Evolutionary conservation across 2,113 vertebrate species (phyloP).

Genomic region (Perca flavescens): DNA sequence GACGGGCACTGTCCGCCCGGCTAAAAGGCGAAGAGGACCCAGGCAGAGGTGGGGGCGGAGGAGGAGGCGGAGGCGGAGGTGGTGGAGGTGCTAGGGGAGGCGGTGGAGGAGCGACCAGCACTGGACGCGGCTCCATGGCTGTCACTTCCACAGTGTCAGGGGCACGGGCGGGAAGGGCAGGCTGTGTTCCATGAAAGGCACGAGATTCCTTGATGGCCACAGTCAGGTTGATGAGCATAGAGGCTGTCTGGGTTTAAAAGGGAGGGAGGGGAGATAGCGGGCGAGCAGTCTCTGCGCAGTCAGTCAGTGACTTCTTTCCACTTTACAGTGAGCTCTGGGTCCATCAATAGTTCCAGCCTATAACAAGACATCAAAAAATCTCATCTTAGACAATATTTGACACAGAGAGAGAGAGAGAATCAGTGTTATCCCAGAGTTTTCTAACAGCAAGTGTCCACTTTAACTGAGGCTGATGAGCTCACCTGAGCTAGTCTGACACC

Average conservation of each 20-base stretch:
- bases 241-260: conserved; percentile 36
- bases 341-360: conserved; percentile 40
- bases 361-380: conserved; percentile 30
- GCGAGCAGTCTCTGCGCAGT: conserved; percentile 24
- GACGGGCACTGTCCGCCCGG: conserved; percentile 65
- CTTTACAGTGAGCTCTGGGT: conserved; percentile 14
- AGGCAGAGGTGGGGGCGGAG: conserved; percentile 60
- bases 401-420: conserved; percentile 6
- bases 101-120: conserved; percentile 47
- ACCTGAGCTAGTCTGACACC: conserved; percentile 52
- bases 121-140: conserved; percentile 74
- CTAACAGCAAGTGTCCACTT: conserved; percentile 12
- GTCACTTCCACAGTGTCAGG: conserved; percentile 71
- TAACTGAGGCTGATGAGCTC: conserved; percentile 26
- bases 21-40: conserved; percentile 52
- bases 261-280: not conserved
- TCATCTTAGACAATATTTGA: conserved; percentile 26
- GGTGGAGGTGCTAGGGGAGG: conserved; percentile 59
- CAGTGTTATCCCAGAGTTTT: not conserved
- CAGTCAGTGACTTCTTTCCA: conserved; percentile 15
- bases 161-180: conserved; percentile 34
- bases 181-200: conserved; percentile 80
- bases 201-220: conserved; percentile 77
- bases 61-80: conserved; percentile 60
- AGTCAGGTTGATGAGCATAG: conserved; percentile 80